Evolutionary conservation across 2,797 vertebrate genomes (phyloP), one percentile per base, ranked within the genome.

Genomic region (Ctenochaetus hawaiiensis): DNA sequence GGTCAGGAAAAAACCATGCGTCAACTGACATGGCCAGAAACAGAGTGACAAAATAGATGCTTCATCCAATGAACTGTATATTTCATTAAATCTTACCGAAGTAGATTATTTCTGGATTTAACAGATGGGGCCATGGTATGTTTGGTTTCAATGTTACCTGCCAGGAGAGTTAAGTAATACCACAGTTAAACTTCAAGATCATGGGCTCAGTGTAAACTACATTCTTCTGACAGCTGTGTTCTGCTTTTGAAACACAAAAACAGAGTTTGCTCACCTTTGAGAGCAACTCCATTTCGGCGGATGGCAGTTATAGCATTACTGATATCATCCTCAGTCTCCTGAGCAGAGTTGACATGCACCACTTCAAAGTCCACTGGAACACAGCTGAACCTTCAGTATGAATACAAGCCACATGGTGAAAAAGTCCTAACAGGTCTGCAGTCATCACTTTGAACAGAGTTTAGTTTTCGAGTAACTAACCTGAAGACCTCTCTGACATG

Each of bases 131-230:
- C 96, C 78, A 96, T 84, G 77, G 95, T 96, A 86, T 97, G 96
- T 89, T 97, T 97, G 54, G 96, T 97, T 87, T 97, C 96, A 0
- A 97, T 96, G 82, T 97, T 97, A 30, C 96, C 97, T 97, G 26
- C 8, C 16, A 4, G 54, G 3, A n/a, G 17, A 17, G 17, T 18
- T 56, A 11, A 20, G 73, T 51, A 95, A 95, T 93, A 97, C 97
- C 97, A 96, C 52, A 41, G 34, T 83, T 70, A 73, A 45, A 60
- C 20, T 34, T 48, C 17, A 16, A 7, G 20, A 17, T 72, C 4
- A 64, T 26, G 4, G 18, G 44, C 3, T 64, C 41, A 65, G 30
- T 30, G 30, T 59, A 75, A 64, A 66, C 4, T 0, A 30, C 52
- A 47, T 12, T 9, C 14, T 60, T 17, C 34, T 82, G 49, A 53